Conservation (phyloP, 1,140 invertebrate genomes). For the Hetaerina americana region DNA sequence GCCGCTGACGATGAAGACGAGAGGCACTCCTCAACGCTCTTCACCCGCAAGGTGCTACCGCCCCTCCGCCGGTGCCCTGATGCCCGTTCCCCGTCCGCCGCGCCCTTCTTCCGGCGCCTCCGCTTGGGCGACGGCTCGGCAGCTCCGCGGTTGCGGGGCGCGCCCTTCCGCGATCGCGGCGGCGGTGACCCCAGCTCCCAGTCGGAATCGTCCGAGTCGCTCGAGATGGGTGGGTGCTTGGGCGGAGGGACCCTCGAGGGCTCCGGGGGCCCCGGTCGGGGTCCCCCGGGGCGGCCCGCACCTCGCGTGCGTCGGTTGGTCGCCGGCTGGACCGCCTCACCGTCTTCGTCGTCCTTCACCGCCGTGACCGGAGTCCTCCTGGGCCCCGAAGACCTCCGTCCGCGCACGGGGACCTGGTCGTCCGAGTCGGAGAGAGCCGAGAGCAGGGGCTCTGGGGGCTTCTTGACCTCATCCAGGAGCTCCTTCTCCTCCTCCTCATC, state of each 20-base stretch:
- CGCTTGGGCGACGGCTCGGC: not conserved
- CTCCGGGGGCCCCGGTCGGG: not conserved
- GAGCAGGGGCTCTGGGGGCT: constrained; percentile 26
- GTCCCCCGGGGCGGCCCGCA: constrained; percentile 25
- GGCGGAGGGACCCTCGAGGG: constrained; percentile 24
- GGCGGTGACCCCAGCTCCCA: not conserved
- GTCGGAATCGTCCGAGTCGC: not conserved
- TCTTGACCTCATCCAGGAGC: constrained; percentile 25
- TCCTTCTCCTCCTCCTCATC: constrained; percentile 27
- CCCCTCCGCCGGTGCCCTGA: constrained; percentile 6
- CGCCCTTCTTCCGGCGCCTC: not conserved
- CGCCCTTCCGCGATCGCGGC: not conserved
- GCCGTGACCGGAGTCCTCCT: constrained; percentile 14
- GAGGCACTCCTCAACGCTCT: not conserved
- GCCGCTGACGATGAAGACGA: not conserved
- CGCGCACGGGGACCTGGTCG: constrained; percentile 25
- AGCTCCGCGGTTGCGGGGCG: not conserved
- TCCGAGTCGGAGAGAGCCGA: constrained; percentile 26
- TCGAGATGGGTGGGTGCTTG: constrained; percentile 20
- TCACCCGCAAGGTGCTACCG: not conserved
- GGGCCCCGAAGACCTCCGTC: constrained; percentile 24
- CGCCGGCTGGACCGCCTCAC: not conserved
- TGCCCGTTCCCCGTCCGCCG: not conserved
- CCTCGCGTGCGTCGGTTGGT: constrained; percentile 14
- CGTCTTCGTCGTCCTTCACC: not conserved